phyloP scores from a whole-genome alignment of 2,797 vertebrate genomes.

The Acanthurus leucopareius region DNA sequence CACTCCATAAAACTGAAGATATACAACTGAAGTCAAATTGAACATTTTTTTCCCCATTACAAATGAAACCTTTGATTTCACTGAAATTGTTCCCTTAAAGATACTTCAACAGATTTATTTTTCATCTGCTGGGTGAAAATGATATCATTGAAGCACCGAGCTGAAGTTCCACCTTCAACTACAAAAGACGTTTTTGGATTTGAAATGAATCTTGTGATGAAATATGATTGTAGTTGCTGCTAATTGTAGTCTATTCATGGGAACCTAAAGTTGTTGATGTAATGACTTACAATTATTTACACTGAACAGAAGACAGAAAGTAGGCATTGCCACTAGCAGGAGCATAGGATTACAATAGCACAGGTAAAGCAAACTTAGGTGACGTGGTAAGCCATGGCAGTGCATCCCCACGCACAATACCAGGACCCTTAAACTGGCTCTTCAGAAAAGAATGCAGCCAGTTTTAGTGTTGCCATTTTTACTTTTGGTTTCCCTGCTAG shows the following conservation, averaged over 20 bases:
- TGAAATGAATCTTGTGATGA: slow-evolving; percentile 33
- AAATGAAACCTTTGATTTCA: slow-evolving; percentile 65
- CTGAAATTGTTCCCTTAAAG: slow-evolving; percentile 48
- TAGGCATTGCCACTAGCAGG: background rate
- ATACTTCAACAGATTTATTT: slow-evolving; percentile 32
- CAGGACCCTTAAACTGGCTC: background rate
- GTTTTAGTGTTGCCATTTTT: background rate
- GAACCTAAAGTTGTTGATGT: slow-evolving; percentile 11
- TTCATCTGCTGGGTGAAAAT: slow-evolving; percentile 33
- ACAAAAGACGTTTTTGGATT: slow-evolving; percentile 29
- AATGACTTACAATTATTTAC: slow-evolving; percentile 17
- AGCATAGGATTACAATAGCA: background rate
- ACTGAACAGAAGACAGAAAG: slow-evolving; percentile 15
- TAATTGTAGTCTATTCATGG: slow-evolving; percentile 27
- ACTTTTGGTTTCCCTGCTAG: background rate
- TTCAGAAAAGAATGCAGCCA: background rate
- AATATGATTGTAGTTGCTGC: slow-evolving; percentile 31
- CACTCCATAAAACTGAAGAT: slow-evolving; percentile 57
- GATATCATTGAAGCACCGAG: background rate
- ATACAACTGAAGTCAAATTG: slow-evolving; percentile 55
- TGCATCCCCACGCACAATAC: background rate
- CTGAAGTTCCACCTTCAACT: slow-evolving; percentile 19
- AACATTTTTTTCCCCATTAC: slow-evolving; percentile 31
- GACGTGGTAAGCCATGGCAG: background rate
- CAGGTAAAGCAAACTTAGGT: background rate